Percentiles rank a stretch among this genome's conserved stretches.
phyloP scores from a whole-genome alignment of 2,113 vertebrate species.

The Budorcas taxicolor region DNA sequence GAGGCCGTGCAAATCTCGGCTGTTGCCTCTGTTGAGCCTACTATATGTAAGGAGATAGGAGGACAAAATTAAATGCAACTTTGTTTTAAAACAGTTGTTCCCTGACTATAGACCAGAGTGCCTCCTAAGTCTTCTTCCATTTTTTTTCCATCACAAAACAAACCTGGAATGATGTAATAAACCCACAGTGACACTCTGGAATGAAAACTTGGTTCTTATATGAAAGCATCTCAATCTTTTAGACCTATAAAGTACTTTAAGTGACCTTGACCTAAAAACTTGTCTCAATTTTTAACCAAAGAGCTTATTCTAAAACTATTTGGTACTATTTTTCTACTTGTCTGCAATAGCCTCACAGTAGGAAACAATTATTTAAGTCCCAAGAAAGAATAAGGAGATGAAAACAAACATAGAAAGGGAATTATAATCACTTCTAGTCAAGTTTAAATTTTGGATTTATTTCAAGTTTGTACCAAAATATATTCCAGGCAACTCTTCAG shows the following conservation, averaged over 20 bases:
- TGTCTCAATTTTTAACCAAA: not conserved
- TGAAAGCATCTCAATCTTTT: not conserved
- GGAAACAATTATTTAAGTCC: not conserved
- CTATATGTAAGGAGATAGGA: not conserved
- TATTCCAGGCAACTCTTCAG: slow-evolving; percentile 38
- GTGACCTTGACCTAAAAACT: not conserved
- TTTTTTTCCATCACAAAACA: not conserved
- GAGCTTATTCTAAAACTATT: not conserved
- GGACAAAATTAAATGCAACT: not conserved
- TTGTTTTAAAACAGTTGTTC: not conserved
- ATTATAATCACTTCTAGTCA: slow-evolving; percentile 13
- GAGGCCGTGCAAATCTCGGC: not conserved
- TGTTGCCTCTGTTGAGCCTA: not conserved
- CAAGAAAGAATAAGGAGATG: not conserved
- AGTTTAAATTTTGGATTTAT: slow-evolving; percentile 54
- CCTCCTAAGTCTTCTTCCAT: not conserved
- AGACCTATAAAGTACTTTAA: not conserved
- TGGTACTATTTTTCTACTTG: not conserved
- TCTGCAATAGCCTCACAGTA: not conserved
- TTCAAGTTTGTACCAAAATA: slow-evolving; percentile 65
- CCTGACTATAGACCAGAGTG: not conserved
- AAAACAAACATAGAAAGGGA: not conserved
- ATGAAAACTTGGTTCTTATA: not conserved
- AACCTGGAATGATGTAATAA: not conserved
- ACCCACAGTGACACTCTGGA: not conserved